These are phyloP conservation scores for Caenorhabditis elegans DNA, from an alignment of 1,140 invertebrate species.

Conservation along the genomic window DNA sequence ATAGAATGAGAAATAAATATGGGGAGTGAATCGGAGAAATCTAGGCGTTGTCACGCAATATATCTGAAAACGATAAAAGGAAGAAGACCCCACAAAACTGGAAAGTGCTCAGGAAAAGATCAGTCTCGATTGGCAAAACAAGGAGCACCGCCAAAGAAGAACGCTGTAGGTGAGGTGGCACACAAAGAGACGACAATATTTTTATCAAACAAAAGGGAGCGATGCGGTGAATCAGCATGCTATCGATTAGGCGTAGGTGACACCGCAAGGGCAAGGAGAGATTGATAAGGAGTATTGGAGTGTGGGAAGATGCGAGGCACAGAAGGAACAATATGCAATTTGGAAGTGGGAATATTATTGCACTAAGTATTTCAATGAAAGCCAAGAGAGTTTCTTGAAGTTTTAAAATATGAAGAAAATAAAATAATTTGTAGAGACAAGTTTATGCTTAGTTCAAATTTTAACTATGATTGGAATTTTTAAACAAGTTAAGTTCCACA, in stretches of 20 bases:
- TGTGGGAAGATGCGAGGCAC: not conserved
- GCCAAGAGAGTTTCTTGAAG: too few relatives aligned
- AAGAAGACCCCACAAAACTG: not conserved
- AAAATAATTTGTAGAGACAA: too few relatives aligned
- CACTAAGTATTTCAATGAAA: too few relatives aligned
- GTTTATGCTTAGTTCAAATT: too few relatives aligned
- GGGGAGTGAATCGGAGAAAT: not conserved
- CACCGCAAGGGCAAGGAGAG: not conserved
- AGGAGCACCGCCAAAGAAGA: not conserved
- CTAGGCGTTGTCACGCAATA: constrained; percentile 20
- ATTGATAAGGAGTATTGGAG: constrained; percentile 11
- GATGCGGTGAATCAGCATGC: constrained; percentile 1
- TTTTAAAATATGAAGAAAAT: too few relatives aligned
- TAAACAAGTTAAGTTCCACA: too few relatives aligned
- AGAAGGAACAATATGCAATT: too few relatives aligned
- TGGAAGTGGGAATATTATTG: too few relatives aligned
- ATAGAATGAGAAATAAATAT: constrained; percentile 4
- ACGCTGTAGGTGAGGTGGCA: not conserved
- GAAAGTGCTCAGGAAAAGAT: not conserved
- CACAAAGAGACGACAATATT: not conserved
- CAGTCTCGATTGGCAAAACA: not conserved
- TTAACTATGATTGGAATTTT: too few relatives aligned
- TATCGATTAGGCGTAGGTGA: not conserved
- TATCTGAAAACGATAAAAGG: not conserved
- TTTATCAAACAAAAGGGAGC: constrained; percentile 28